Evolutionary conservation across 1,140 invertebrate genomes (phyloP).

Genomic region (Odontomachus brunneus): DNA sequence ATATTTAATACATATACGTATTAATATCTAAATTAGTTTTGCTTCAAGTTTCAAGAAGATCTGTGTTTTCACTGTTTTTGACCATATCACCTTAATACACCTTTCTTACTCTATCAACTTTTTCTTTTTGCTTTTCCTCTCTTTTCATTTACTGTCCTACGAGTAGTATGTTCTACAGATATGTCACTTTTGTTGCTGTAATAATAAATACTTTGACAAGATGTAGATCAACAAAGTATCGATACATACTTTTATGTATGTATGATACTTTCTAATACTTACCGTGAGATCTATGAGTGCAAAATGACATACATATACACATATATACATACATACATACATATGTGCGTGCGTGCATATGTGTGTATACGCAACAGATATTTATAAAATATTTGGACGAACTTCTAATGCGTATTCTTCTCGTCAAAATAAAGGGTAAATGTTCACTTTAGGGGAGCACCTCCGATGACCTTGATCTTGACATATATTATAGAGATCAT

Average conservation of each 20-base stretch:
- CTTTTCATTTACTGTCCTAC: conserved; percentile 51
- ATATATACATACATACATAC: conserved; percentile 76
- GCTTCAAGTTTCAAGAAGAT: no score
- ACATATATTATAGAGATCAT: no score
- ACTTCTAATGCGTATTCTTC: no score
- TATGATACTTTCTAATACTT: conserved; percentile 70
- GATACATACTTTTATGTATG: conserved; percentile 37
- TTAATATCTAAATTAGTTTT: no score
- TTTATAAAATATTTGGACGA: no score
- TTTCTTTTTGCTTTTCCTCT: conserved; percentile 20
- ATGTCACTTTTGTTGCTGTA: conserved; percentile 60
- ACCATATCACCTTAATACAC: conserved; percentile 39
- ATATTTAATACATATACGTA: no score
- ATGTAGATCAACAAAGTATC: conserved; percentile 52
- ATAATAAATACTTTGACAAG: conserved; percentile 39
- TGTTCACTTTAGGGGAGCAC: no score
- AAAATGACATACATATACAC: conserved; percentile 77
- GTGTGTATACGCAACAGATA: no score
- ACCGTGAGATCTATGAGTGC: conserved; percentile 73
- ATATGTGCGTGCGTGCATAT: conserved; percentile 57
- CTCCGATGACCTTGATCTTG: no score
- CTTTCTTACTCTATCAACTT: conserved; percentile 1
- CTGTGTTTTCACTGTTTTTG: no score
- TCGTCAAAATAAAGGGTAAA: no score
- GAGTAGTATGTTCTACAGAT: conserved; percentile 42